A percentile compares a stretch with the other conserved stretches of the same genome.
These are phyloP conservation scores for Drosophila colorata DNA, from an alignment of 2,888 invertebrate species.

Conservation along the genomic window DNA sequence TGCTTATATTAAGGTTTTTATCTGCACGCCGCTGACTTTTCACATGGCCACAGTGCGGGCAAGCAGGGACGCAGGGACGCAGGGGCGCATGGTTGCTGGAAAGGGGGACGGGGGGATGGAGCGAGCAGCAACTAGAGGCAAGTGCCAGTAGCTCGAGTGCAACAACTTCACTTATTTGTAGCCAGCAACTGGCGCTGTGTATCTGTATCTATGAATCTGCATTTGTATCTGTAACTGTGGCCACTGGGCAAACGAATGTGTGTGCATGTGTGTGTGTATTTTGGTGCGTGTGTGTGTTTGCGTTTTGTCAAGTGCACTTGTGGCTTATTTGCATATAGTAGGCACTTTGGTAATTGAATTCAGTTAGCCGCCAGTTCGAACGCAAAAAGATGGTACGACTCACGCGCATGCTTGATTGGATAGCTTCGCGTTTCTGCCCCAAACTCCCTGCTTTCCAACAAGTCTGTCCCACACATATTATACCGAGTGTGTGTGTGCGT, in stretches of 20 bases:
- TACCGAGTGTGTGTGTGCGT: constrained; percentile 2
- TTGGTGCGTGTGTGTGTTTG: constrained; percentile 40
- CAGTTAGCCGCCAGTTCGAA: constrained; percentile 72
- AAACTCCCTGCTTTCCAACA: background rate
- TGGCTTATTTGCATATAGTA: constrained; percentile 82
- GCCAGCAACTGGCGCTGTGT: constrained; percentile 57
- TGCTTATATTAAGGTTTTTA: constrained; percentile 80
- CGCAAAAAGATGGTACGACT: constrained; percentile 69
- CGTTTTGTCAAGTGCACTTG: constrained; percentile 80
- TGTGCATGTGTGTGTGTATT: constrained; percentile 1
- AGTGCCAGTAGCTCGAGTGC: constrained; percentile 79
- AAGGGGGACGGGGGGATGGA: background rate
- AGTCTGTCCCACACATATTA: background rate
- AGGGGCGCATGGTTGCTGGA: too few species aligned
- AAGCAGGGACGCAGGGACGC: background rate
- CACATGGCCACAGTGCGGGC: constrained; percentile 57
- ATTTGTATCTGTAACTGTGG: constrained; percentile 49
- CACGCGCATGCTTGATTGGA: constrained; percentile 77
- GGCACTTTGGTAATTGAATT: constrained; percentile 83
- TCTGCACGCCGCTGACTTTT: constrained; percentile 74
- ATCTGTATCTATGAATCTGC: constrained; percentile 52
- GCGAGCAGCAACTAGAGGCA: constrained; percentile 52
- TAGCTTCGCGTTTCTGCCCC: constrained; percentile 5
- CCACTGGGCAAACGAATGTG: constrained; percentile 28
- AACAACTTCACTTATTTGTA: constrained; percentile 81